These are phyloP conservation scores for Phrynocephalus versicolor DNA, from an alignment of 2,113 vertebrate genomes.

Conservation along the genomic window DNA sequence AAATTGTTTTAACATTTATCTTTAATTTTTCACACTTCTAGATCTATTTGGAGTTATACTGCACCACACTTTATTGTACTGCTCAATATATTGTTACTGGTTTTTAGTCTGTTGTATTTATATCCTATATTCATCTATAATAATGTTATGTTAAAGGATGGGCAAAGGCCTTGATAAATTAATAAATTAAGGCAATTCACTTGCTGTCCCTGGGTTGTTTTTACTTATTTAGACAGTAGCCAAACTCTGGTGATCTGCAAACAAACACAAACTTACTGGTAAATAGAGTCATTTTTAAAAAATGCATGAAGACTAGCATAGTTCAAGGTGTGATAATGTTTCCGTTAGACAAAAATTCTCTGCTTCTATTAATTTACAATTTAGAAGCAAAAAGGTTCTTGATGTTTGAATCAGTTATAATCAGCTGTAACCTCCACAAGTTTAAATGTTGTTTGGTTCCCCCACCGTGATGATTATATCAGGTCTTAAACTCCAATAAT, in stretches of 20 bases:
- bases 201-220: background rate
- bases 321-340: background rate
- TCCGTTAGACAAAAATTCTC: constrained; percentile 10
- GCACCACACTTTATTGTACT: too few species aligned
- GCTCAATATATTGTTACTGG: background rate
- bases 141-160: background rate
- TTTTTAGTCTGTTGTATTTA: background rate
- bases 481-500: background rate
- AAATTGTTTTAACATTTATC: background rate
- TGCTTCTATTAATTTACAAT: constrained; percentile 2
- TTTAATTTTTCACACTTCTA: background rate
- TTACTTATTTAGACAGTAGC: background rate
- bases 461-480: background rate
- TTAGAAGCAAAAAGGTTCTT: background rate
- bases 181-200: background rate
- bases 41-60: too few species aligned
- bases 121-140: background rate
- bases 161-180: background rate
- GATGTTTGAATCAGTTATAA: background rate
- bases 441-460: background rate
- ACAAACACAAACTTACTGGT: background rate
- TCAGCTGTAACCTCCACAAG: background rate
- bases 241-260: constrained; percentile 2
- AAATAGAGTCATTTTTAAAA: background rate
- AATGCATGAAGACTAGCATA: background rate